Conservation (phyloP, 1,140 invertebrate genomes). For the Lerema accius region DNA sequence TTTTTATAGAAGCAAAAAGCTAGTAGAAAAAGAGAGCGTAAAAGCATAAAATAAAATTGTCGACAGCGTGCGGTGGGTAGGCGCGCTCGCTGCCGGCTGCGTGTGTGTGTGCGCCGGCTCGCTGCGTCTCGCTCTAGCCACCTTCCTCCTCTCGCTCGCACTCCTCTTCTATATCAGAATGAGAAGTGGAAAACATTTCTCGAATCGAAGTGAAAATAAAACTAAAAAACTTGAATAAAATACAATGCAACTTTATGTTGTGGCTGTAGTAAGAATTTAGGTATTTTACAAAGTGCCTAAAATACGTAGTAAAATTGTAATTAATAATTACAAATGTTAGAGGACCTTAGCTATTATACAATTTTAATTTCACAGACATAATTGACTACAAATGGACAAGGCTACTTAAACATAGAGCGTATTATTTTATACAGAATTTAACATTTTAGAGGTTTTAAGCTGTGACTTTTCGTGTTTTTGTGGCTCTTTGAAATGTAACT, state of each 20-base stretch:
- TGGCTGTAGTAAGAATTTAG: background rate
- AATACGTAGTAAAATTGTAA: background rate
- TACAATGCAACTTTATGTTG: background rate
- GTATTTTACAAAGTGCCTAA: background rate
- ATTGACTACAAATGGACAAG: too few species aligned
- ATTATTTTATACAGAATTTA: too few species aligned
- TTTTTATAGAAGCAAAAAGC: background rate
- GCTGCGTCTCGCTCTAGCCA: slow-evolving; percentile 68
- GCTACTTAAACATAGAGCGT: too few species aligned
- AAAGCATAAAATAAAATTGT: slow-evolving; percentile 28
- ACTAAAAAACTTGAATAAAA: slow-evolving; percentile 20
- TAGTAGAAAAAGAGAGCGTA: background rate
- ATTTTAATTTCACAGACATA: too few species aligned
- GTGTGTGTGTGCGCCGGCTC: slow-evolving; percentile 59
- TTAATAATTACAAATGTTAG: background rate
- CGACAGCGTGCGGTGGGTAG: slow-evolving; percentile 56
- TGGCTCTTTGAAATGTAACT: slow-evolving; percentile 46
- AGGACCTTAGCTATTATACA: background rate
- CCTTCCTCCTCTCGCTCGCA: slow-evolving; percentile 63
- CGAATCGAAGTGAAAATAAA: slow-evolving; percentile 33
- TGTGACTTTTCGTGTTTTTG: too few species aligned
- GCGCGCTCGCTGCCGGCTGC: slow-evolving; percentile 52
- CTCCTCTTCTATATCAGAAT: slow-evolving; percentile 53
- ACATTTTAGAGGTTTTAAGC: too few species aligned
- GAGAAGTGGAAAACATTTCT: slow-evolving; percentile 23